Conservation (phyloP, 2,888 invertebrate species). For the Bibio marci region DNA sequence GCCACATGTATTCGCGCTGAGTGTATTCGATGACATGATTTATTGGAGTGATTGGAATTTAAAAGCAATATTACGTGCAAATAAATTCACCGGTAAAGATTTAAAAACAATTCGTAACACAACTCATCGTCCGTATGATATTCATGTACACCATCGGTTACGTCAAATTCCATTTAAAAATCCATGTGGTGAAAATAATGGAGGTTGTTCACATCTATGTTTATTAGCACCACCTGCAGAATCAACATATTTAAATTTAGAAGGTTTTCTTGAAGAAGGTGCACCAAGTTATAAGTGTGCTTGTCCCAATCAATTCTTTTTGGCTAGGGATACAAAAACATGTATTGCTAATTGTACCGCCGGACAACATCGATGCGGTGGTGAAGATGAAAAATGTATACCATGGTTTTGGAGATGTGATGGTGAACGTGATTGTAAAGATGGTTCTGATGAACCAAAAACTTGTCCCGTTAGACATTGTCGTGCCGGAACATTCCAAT, state of each 20-base stretch:
- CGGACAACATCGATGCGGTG: conserved; percentile 39
- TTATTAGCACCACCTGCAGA: conserved; percentile 69
- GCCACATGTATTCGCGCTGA: conserved; percentile 90
- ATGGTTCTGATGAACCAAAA: conserved; percentile 76
- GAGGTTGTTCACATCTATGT: conserved; percentile 92
- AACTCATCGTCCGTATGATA: conserved; percentile 87
- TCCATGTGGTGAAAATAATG: conserved; percentile 84
- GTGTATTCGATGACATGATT: conserved; percentile 80
- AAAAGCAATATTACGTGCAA: conserved; percentile 76
- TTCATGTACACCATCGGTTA: conserved; percentile 81
- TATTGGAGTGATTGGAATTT: conserved; percentile 99
- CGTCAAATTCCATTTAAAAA: conserved; percentile 71
- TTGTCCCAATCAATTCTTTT: conserved; percentile 88
- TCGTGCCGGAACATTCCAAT: conserved; percentile 84
- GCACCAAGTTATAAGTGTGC: conserved; percentile 68
- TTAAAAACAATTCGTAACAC: conserved; percentile 65
- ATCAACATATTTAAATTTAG: conserved; percentile 57
- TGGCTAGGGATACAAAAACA: conserved; percentile 64
- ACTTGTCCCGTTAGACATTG: conserved; percentile 74
- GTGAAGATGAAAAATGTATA: conserved; percentile 49
- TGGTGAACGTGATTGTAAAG: conserved; percentile 82
- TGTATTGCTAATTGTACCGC: conserved; percentile 90
- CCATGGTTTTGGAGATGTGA: conserved; percentile 75
- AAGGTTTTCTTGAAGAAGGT: conserved; percentile 65
- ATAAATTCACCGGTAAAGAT: conserved; percentile 76